phyloP scores from a whole-genome alignment of 1,140 invertebrate species.

The Drosophila tristis region DNA sequence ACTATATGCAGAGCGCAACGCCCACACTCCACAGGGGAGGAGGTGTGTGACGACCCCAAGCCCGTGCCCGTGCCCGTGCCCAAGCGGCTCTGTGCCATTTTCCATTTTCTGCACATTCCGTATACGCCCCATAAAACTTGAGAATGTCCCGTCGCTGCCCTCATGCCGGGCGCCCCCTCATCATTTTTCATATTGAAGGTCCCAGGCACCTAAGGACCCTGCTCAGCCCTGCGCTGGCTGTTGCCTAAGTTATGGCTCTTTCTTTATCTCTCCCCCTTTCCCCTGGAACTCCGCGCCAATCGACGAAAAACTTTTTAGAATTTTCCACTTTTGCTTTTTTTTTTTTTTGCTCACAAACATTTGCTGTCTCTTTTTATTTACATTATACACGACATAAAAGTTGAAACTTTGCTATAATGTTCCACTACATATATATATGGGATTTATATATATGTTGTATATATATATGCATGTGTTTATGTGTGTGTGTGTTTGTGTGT shows the following conservation, averaged over 20 bases:
- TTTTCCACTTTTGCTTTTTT: slow-evolving; percentile 52
- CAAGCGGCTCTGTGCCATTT: background rate
- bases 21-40: background rate
- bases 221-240: slow-evolving; percentile 32
- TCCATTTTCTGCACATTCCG: slow-evolving; percentile 26
- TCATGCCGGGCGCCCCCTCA: slow-evolving; percentile 3
- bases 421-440: slow-evolving; percentile 1
- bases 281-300: background rate
- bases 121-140: slow-evolving; percentile 61
- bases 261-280: slow-evolving; percentile 20
- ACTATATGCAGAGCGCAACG: slow-evolving; percentile 56
- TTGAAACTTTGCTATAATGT: slow-evolving; percentile 46
- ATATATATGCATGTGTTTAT: too few relatives aligned
- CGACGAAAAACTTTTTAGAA: slow-evolving; percentile 52
- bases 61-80: too few relatives aligned
- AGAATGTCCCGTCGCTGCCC: slow-evolving; percentile 16
- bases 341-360: slow-evolving; percentile 58
- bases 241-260: slow-evolving; percentile 50
- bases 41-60: too few relatives aligned
- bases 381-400: slow-evolving; percentile 73
- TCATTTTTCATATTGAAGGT: slow-evolving; percentile 45
- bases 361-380: slow-evolving; percentile 82
- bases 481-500: slow-evolving; percentile 35
- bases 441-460: slow-evolving; percentile 15
- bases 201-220: slow-evolving; percentile 32